Percentiles rank a stretch among this genome's conserved stretches.
These are phyloP conservation scores for Phataginus tetradactyla DNA, from an alignment of 2,797 vertebrate genomes.

Conservation along the genomic window DNA sequence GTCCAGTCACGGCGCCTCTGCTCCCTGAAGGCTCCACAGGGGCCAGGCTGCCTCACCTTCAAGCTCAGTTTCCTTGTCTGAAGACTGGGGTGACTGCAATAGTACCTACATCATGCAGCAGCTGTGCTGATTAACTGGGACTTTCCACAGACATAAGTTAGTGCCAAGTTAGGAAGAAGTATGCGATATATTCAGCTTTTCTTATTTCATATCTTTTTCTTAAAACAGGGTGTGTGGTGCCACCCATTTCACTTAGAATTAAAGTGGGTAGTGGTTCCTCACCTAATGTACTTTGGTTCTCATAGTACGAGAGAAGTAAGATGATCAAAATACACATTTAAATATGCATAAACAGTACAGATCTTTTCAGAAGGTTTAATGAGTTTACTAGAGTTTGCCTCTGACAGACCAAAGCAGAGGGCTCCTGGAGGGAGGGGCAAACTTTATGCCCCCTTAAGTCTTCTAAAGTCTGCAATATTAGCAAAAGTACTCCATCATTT, in stretches of 20 bases:
- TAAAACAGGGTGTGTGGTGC: not conserved
- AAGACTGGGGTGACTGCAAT: not conserved
- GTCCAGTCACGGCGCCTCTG: not conserved
- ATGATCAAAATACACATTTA: not conserved
- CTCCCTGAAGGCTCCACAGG: not conserved
- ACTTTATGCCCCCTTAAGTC: not conserved
- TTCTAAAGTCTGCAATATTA: conserved; percentile 14
- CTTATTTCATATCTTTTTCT: not conserved
- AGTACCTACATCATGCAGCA: not conserved
- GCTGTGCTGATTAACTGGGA: not conserved
- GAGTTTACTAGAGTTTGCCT: not conserved
- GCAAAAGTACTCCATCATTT: not conserved
- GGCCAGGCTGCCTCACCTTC: not conserved
- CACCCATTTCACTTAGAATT: not conserved
- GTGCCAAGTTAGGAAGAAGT: not conserved
- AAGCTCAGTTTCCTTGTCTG: not conserved
- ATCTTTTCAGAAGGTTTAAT: not conserved
- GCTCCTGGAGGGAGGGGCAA: not conserved
- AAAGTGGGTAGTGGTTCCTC: not conserved
- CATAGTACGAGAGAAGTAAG: not conserved
- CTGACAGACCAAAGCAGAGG: not conserved
- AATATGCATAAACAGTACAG: not conserved
- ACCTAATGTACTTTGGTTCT: not conserved
- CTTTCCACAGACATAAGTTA: not conserved
- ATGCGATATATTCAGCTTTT: not conserved